Evolutionary conservation across 2,888 invertebrate species (phyloP), one percentile per base, ranked within the genome.

Genomic region (Caenorhabditis drosophilae): DNA sequence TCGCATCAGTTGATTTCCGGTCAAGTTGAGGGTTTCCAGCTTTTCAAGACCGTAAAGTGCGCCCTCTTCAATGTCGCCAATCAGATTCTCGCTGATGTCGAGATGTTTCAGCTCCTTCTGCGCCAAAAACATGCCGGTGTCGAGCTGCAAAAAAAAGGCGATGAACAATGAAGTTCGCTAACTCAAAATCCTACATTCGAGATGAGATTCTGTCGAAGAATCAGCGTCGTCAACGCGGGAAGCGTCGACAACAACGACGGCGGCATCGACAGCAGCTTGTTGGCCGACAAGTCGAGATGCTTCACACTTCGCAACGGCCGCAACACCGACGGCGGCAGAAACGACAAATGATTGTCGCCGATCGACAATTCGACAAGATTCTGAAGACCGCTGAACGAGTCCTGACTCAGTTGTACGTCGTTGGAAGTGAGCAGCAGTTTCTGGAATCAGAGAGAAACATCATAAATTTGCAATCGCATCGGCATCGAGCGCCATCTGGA

Each of bases 1-100:
- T 11, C 68, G 56, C 7, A 67, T 55, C 31, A 73, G 47, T 59
- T 73, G 70, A 44, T 73, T 73, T 12, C 46, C 55, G 2, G 73
- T 70, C 46, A 73, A 35, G 51, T 73, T 73, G 11, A 73, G 56
- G 11, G 36, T 44, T 26, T 55, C 53, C 20, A 73, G 47, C 20
- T 47, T 42, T 12, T 73, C 68, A 27, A 73, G 47, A 12, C 73
- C 73, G 45, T 66, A 67, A 0, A 73, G 49, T 3, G 63, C 66
- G 1, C 63, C 68, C 42, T 73, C 73, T 47, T 73, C 70, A 40
- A 73, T 64, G 34, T 73, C 67, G n/a, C 66, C 66, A 36, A 73
- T 60, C 20, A 73, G 31, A 41, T 73, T 73, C 40, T 70, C 66
- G 11, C 68, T 62, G 11, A 73, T 40, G 41, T 73, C 70, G 23